Evolutionary conservation across 2,113 vertebrate genomes (phyloP).

Genomic region (Entelurus aequoreus): DNA sequence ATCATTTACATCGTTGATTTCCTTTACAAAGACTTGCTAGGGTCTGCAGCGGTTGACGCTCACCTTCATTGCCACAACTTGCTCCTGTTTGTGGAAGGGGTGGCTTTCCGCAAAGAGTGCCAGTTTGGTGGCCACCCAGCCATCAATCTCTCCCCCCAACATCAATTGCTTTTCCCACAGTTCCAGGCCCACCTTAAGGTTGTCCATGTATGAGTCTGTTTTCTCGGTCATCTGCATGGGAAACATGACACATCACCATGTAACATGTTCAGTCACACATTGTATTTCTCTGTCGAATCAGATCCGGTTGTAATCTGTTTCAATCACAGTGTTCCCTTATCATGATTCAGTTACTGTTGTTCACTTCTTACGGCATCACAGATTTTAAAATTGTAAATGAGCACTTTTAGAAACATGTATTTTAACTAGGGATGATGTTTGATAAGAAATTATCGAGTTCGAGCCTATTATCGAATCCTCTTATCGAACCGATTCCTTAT

Average conservation of each 20-base stretch:
- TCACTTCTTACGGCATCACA: no score
- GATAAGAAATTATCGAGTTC: no score
- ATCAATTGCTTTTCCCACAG: slow-evolving; percentile 88
- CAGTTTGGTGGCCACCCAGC: slow-evolving; percentile 74
- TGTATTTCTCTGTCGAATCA: no score
- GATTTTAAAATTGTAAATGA: no score
- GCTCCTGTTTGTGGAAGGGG: slow-evolving; percentile 69
- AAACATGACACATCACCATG: background rate
- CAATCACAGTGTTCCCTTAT: no score
- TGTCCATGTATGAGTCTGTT: slow-evolving; percentile 81
- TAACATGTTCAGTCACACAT: background rate
- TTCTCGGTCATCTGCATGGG: slow-evolving; percentile 85
- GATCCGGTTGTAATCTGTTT: no score
- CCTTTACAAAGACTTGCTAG: background rate
- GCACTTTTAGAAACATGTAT: no score
- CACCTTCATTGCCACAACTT: slow-evolving; percentile 77
- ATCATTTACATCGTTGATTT: background rate
- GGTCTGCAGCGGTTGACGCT: background rate
- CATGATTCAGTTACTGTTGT: no score
- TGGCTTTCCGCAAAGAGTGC: slow-evolving; percentile 61
- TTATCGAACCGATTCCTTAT: no score
- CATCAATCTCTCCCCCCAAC: slow-evolving; percentile 73
- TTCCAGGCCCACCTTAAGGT: slow-evolving; percentile 80
- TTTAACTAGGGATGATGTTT: no score
- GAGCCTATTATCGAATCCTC: no score